Conservation (phyloP, 2,113 vertebrate species). For the Brienomyrus brachyistius region DNA sequence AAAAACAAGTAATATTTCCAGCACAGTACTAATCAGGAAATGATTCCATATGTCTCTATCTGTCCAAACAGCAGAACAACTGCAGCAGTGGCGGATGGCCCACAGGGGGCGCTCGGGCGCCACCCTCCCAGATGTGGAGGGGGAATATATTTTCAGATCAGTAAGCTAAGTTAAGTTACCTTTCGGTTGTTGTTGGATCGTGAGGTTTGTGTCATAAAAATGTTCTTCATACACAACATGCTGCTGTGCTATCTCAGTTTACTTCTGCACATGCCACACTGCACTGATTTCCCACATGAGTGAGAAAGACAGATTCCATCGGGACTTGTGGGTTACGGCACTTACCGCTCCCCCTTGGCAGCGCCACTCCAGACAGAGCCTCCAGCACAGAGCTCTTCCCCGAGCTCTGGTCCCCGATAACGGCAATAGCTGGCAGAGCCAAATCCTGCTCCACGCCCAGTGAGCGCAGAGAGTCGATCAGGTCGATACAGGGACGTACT, state of each 20-base stretch:
- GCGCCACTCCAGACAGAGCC: slow-evolving; percentile 44
- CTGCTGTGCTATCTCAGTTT: not conserved
- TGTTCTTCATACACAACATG: no score
- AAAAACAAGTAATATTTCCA: not conserved
- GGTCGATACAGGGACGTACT: slow-evolving; percentile 62
- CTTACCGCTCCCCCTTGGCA: slow-evolving; percentile 46
- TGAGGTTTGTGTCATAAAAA: no score
- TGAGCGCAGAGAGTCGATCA: slow-evolving; percentile 59
- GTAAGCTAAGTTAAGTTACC: not conserved
- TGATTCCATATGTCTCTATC: not conserved
- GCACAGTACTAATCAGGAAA: not conserved
- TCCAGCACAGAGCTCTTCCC: slow-evolving; percentile 51
- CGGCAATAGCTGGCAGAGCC: slow-evolving; percentile 61
- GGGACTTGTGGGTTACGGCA: not conserved
- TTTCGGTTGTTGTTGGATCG: not conserved
- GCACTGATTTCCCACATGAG: not conserved
- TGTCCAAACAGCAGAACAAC: not conserved
- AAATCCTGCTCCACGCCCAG: slow-evolving; percentile 64
- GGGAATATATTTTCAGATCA: no score
- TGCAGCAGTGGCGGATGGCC: not conserved
- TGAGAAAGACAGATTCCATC: not conserved
- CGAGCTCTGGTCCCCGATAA: slow-evolving; percentile 54
- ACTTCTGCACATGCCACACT: not conserved
- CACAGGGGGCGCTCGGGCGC: no score
- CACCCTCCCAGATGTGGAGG: no score